Conservation (phyloP, 2,888 invertebrate species). For the Spilarctia lutea region DNA sequence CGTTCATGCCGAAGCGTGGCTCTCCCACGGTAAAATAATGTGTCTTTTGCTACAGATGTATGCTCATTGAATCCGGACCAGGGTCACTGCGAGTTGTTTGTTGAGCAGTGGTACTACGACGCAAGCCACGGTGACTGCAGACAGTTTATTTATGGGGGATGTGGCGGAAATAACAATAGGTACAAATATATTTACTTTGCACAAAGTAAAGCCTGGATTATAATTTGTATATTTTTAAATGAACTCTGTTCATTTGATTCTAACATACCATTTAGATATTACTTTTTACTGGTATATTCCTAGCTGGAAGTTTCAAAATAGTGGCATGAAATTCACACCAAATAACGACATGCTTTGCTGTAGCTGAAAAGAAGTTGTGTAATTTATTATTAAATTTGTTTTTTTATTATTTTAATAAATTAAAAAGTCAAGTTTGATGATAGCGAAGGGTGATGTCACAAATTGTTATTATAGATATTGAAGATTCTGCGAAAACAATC, state of each 20-base stretch:
- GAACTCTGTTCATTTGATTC: not conserved
- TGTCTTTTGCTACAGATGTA: conserved; percentile 62
- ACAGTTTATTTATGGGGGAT: conserved; percentile 96
- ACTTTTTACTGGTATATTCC: not conserved
- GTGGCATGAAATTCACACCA: not conserved
- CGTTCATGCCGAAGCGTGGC: too few relatives aligned
- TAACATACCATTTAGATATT: not conserved
- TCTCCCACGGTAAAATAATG: too few relatives aligned
- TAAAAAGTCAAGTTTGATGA: too few relatives aligned
- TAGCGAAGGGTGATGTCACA: too few relatives aligned
- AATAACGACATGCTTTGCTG: too few relatives aligned
- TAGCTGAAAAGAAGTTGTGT: too few relatives aligned
- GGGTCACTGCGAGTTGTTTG: conserved; percentile 92
- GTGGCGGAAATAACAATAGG: conserved; percentile 96
- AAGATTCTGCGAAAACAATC: too few relatives aligned
- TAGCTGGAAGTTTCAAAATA: not conserved
- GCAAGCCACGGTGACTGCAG: conserved; percentile 87
- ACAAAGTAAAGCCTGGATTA: not conserved
- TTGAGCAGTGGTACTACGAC: conserved; percentile 93
- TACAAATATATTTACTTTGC: conserved; percentile 76
- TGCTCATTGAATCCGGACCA: conserved; percentile 91
- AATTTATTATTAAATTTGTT: too few relatives aligned
- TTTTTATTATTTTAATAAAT: too few relatives aligned
- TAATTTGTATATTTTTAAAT: not conserved
- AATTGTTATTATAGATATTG: too few relatives aligned